These are phyloP conservation scores for Neolamprologus ventralis DNA, from an alignment of 2,113 vertebrate genomes.

Conservation along the genomic window DNA sequence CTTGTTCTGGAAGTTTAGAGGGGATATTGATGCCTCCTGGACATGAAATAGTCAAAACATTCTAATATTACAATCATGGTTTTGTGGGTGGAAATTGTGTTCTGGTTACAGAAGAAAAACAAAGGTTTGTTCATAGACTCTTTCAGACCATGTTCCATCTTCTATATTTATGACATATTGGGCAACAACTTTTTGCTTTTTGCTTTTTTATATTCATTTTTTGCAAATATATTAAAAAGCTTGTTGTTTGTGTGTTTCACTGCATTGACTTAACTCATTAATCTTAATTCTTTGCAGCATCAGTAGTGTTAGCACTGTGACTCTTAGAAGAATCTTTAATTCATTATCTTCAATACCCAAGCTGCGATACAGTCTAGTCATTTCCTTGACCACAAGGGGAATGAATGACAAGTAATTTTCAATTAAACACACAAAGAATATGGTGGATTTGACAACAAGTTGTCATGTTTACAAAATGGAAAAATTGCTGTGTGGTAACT, in stretches of 20 bases:
- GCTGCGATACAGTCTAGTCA: neutral
- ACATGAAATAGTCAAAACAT: neutral
- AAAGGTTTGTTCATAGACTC: neutral
- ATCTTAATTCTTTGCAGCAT: neutral
- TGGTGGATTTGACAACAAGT: neutral
- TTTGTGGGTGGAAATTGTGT: neutral
- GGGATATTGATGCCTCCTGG: neutral
- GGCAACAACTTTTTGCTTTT: neutral
- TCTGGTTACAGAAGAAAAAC: neutral
- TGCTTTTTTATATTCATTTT: neutral
- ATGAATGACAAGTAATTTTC: neutral
- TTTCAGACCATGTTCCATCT: neutral
- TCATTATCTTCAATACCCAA: neutral
- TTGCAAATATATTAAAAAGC: neutral
- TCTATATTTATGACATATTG: neutral
- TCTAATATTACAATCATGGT: neutral
- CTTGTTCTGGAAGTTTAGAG: neutral
- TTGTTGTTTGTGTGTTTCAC: neutral
- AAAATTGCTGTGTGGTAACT: conserved; percentile 60
- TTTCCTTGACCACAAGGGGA: neutral
- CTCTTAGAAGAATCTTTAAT: neutral
- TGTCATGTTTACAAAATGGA: neutral
- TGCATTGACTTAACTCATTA: neutral
- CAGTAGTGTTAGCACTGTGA: neutral
- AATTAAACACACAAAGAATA: neutral